Evolutionary conservation across 2,797 vertebrate genomes (phyloP), one percentile per base, ranked within the genome.

Genomic region (Nyctibius grandis): DNA sequence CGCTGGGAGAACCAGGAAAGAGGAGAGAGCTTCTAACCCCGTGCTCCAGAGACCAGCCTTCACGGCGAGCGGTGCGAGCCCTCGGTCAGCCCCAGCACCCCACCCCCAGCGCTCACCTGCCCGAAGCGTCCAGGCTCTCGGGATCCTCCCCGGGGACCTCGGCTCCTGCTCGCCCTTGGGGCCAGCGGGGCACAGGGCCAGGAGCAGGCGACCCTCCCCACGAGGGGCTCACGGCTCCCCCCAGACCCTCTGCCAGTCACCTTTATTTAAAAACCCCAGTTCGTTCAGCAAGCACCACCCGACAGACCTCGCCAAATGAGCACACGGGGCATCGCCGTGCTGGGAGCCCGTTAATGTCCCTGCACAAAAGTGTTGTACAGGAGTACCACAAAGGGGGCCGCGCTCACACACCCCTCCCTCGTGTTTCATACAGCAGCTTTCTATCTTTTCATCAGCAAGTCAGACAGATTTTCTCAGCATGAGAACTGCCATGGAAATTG

Each of bases 381-480:
- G 2, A 61, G 65, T 28, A 64, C 33, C 80, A 85, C 94, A 83
- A 77, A 85, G 90, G 83, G 47, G 75, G 61, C 54, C 1, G 2
- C 33, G 3, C 74, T 70, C 73, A 8, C 12, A 44, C 75, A 12
- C 38, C 21, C 85, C 95, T 81, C 89, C 94, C 91, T 79, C 54
- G 79, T 77, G 96, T 72, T 94, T 93, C 96, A 86, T 91, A 84
- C 96, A 91, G 87, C 60, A 94, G 90, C 88, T 83, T 84, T 64
- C 78, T 87, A 89, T 94, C 96, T 96, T 94, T 72, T 94, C 96
- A 81, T 95, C 97, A 93, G 96, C 92, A 82, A 22, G 69, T 15
- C 93, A 97, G 96, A 96, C 96, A 97, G 97, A 97, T 95, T 94
- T 97, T 94, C 97, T 73, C 96, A 97, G 97, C 95, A 1, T 92